Percentiles rank a stretch among this genome's conserved stretches.
These are phyloP conservation scores for Helarctos malayanus DNA, from an alignment of 2,797 vertebrate species.

Conservation along the genomic window DNA sequence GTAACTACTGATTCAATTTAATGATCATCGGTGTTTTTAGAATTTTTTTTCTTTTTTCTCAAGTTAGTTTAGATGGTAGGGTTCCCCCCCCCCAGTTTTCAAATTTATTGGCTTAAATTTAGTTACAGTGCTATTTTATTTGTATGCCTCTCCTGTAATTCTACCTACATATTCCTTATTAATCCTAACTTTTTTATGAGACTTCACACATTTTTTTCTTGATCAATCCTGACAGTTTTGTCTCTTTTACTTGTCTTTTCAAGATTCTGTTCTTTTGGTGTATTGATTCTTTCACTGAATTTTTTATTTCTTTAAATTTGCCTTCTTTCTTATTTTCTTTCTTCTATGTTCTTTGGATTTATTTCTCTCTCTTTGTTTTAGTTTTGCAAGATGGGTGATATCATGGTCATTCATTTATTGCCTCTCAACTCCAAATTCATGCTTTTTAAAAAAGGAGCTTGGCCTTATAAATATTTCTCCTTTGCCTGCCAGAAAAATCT, in stretches of 20 bases:
- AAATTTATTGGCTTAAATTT: conserved; percentile 23
- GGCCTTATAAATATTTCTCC: conserved; percentile 28
- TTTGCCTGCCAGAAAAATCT: not conserved
- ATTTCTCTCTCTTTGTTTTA: not conserved
- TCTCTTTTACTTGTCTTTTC: conserved; percentile 14
- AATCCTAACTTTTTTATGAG: conserved; percentile 13
- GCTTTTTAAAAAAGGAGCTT: not conserved
- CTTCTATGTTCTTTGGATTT: not conserved
- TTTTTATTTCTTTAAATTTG: conserved; percentile 51
- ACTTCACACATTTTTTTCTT: not conserved
- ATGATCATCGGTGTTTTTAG: not conserved
- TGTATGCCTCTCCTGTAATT: not conserved
- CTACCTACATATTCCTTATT: not conserved
- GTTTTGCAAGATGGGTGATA: not conserved
- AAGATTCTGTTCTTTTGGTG: not conserved
- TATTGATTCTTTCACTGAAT: conserved; percentile 43
- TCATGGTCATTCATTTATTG: conserved; percentile 18
- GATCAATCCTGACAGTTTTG: conserved; percentile 3
- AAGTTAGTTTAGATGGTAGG: not conserved
- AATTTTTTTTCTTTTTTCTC: conserved; percentile 45
- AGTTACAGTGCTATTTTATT: conserved; percentile 33
- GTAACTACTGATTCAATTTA: conserved; percentile 25
- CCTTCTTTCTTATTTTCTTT: conserved; percentile 41
- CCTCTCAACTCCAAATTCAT: conserved; percentile 21
- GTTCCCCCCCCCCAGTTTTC: not conserved